These are phyloP conservation scores for Dipus sagitta DNA, from an alignment of 2,797 vertebrate genomes.

Conservation along the genomic window DNA sequence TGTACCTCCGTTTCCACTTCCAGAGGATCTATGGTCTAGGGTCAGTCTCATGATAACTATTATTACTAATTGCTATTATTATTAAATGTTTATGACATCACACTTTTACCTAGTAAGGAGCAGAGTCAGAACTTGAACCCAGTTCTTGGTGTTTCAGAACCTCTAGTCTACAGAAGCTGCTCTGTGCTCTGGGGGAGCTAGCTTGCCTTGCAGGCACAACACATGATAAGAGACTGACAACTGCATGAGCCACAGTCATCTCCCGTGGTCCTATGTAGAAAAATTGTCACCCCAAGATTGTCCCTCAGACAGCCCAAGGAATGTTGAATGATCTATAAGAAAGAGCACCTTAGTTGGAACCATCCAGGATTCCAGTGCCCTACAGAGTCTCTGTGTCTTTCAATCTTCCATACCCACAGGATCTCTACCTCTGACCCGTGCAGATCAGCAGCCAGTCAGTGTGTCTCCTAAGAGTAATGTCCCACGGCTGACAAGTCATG, in stretches of 20 bases:
- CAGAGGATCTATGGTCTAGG: neutral
- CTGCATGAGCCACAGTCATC: neutral
- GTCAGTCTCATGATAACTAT: neutral
- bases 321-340: neutral
- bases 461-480: neutral
- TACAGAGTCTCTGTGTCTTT: neutral
- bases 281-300: neutral
- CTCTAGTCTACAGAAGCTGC: neutral
- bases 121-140: neutral
- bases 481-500: neutral
- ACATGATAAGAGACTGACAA: neutral
- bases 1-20: neutral
- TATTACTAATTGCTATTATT: too few relatives aligned
- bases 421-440: neutral
- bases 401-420: neutral
- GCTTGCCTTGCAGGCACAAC: neutral
- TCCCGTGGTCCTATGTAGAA: neutral
- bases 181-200: neutral
- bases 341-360: neutral
- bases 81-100: neutral
- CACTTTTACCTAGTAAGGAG: neutral
- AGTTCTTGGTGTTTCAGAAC: neutral
- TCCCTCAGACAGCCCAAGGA: too few relatives aligned
- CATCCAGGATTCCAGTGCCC: neutral
- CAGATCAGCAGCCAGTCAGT: neutral